Evolutionary conservation across 2,113 vertebrate species (phyloP), one percentile per base, ranked within the genome.

Genomic region (Boleophthalmus pectinirostris): DNA sequence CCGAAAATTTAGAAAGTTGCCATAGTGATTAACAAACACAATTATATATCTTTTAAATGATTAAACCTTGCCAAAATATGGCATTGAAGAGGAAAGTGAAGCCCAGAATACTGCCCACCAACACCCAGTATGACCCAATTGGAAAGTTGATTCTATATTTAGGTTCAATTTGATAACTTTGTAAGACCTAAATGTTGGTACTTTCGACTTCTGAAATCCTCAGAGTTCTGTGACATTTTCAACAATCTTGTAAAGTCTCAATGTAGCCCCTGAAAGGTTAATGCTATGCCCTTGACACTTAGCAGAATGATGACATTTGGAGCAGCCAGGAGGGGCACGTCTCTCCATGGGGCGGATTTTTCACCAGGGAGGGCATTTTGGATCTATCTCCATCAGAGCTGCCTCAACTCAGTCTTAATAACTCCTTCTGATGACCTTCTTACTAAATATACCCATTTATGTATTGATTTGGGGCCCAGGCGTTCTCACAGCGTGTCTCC

Each of bases 351-450:
- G 85, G 73, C 82, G 56, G 79, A 79, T 83, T 9, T 35, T 70
- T 79, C 74, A 71, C 68, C 51, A 60, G 75, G 81, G 74, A 79
- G 85, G 84, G 85, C 85, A 82, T 89, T 89, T 85, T 80, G 74
- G 82, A 89, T 78, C 79, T 71, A 77, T 83, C 66, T 80, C 73
- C 76, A 77, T 88, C 80, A 83, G 85, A 91, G 82, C 77, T 61
- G 75, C 67, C 80, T 75, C 80, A 72, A 63, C 74, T 56, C 82
- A 80, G 80, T 70, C 72, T 86, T 63, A 64, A 75, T 84, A 85
- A 85, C 88, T 92, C 89, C 88, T 89, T 87, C 88, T 87, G 49
- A 25, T 79, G 90, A 92, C 91, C 93, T 90, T 93, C 89, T 93
- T 93, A 87, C 91, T 90, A 89, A 86, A 91, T 91, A 92, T 93